Percentiles rank a stretch among this genome's conserved stretches.
These are phyloP conservation scores for Synergus itoensis DNA, from an alignment of 2,888 invertebrate species.

Conservation along the genomic window DNA sequence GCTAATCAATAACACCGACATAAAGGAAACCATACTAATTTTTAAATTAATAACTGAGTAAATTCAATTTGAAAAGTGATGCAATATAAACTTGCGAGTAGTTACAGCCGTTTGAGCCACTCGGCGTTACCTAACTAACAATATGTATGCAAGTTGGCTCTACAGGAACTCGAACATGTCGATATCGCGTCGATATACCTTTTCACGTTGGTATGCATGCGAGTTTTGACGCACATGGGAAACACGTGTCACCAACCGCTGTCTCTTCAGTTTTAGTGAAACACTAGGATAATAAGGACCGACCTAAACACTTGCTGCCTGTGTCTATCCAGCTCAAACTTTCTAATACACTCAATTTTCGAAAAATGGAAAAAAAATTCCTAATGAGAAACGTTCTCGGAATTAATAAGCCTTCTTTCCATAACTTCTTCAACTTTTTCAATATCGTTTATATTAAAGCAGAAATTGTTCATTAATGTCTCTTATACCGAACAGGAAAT, in stretches of 20 bases:
- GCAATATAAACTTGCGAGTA: constrained; percentile 45
- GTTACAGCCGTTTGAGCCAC: constrained; percentile 64
- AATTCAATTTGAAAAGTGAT: neutral
- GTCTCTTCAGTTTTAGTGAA: constrained; percentile 31
- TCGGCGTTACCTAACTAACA: constrained; percentile 68
- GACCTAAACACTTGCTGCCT: no score
- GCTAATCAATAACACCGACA: neutral
- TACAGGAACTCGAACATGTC: constrained; percentile 67
- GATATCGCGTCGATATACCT: constrained; percentile 65
- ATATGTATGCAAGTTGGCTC: constrained; percentile 72
- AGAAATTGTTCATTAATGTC: neutral
- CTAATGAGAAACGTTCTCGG: neutral
- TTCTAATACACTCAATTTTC: neutral
- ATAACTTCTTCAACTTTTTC: neutral
- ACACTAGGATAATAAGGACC: no score
- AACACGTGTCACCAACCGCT: constrained; percentile 69
- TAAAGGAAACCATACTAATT: neutral
- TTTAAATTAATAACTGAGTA: neutral
- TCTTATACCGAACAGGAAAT: neutral
- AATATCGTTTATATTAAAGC: neutral
- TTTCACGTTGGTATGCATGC: constrained; percentile 53
- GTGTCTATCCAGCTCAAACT: no score
- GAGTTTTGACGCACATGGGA: constrained; percentile 67
- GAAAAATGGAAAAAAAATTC: neutral
- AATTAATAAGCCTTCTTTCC: neutral